Evolutionary conservation across 2,888 invertebrate genomes (phyloP), one percentile per base, ranked within the genome.

Genomic region (Reticulitermes lucifugus): DNA sequence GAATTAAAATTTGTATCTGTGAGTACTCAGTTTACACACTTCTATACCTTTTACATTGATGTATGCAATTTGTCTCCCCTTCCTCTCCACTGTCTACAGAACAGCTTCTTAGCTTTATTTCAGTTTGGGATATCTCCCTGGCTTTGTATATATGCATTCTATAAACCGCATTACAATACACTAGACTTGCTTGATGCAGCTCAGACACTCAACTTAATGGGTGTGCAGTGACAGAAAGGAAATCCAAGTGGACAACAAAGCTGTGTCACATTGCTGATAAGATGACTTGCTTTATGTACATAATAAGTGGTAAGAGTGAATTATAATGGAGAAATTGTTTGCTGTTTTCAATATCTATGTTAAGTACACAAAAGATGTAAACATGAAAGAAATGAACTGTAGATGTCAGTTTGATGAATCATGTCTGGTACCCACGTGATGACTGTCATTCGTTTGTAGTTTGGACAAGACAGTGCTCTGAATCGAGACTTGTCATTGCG

Each of bases 391-490:
- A 25, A 41, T 73, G 7, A 41, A 70, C 14, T 25, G 9, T 70
- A 12, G 12, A 70, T 25, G 10, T 70, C 25, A 29, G 1, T 70
- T 25, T 70, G 70, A 6, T 29, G 70, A n/a, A 29, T 73, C 21
- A 73, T 35, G 35, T 4, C 41, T 35, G 9, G 10, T 51, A 22
- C 46, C 46, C 22, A 55, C 60, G 14, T 81, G 81, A 41, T 22
- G 12, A 55, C 12, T 83, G 46, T 85, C 29, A 55, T 83, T 46
- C n/a, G 46, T 79, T 80, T 85, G 21, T 84, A 88, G 88, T 87
- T 87, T 80, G 87, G 87, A 60, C 87, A 88, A 65, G 88, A 88
- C 59, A 83, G 84, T 41, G 25, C 79, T 46, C 59, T 86, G 43
- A 84, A 77, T 70, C 84, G 87, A 55, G 87, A 87, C 43, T 86